Conservation (phyloP, 2,797 vertebrate species). For the Coccyzus lansbergi region DNA sequence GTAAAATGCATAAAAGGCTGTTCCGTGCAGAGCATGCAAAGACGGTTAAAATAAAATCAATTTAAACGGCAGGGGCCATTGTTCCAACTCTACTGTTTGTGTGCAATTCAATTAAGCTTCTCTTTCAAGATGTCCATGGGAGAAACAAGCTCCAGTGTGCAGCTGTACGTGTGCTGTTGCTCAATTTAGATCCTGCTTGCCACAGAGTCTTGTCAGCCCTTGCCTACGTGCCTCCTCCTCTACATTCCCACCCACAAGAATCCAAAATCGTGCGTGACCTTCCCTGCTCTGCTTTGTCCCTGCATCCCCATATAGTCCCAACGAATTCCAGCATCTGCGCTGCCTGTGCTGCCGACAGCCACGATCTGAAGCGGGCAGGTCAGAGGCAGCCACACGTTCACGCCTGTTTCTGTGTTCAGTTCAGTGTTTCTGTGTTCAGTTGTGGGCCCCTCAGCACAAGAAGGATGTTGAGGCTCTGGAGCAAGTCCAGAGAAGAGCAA, state of each 20-base stretch:
- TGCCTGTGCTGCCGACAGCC: neutral
- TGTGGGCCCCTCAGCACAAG: too few species aligned
- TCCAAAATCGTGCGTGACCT: conserved; percentile 4
- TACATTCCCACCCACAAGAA: conserved; percentile 50
- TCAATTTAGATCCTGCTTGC: conserved; percentile 21
- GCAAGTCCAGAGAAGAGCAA: too few species aligned
- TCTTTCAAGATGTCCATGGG: neutral
- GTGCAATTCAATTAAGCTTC: neutral
- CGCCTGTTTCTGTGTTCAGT: too few species aligned
- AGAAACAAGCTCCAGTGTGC: neutral
- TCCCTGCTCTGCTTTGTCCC: neutral
- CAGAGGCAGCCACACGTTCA: neutral
- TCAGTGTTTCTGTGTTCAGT: too few species aligned
- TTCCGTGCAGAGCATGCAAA: neutral
- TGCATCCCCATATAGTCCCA: neutral
- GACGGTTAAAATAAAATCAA: neutral
- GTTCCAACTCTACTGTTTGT: neutral
- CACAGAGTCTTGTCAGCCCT: neutral
- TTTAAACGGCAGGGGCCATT: neutral
- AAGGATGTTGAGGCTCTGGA: too few species aligned
- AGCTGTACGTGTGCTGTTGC: neutral
- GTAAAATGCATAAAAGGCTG: neutral
- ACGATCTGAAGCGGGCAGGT: neutral
- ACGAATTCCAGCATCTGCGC: conserved; percentile 3
- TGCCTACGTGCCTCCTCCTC: neutral